phyloP scores from a whole-genome alignment of 2,797 vertebrate genomes.

The Pelodytes ibericus region DNA sequence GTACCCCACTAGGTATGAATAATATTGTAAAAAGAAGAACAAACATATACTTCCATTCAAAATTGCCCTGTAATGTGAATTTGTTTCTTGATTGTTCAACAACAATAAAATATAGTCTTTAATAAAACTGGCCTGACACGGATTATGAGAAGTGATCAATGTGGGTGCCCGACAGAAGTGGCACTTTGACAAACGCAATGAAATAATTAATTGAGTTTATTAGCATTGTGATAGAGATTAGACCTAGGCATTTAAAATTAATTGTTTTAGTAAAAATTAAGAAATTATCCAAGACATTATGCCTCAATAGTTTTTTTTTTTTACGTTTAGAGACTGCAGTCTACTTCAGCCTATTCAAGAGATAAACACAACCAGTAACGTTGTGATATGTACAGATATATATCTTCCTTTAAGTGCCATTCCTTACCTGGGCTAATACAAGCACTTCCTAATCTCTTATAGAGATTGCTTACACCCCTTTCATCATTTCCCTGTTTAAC shows the following conservation, averaged over 20 bases:
- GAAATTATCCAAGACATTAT: constrained; percentile 53
- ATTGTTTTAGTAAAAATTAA: constrained; percentile 36
- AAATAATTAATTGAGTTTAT: constrained; percentile 57
- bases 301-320: constrained; percentile 58
- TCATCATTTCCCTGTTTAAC: constrained; percentile 61
- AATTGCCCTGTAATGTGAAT: background rate
- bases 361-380: constrained; percentile 55
- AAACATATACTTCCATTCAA: background rate
- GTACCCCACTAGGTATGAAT: too few relatives aligned
- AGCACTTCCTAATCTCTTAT: constrained; percentile 60
- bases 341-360: constrained; percentile 59
- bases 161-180: constrained; percentile 14
- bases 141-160: constrained; percentile 38
- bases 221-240: constrained; percentile 59
- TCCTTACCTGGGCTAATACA: constrained; percentile 59
- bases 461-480: constrained; percentile 56
- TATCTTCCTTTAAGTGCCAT: constrained; percentile 70
- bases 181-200: constrained; percentile 36
- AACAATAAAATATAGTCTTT: background rate
- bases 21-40: background rate
- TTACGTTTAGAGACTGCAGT: constrained; percentile 59
- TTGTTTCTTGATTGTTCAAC: background rate
- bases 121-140: background rate
- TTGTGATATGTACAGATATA: constrained; percentile 69
- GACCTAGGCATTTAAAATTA: constrained; percentile 48